Percentiles rank a stretch among this genome's conserved stretches.
Conservation (phyloP, 1,140 invertebrate species). For the Epicauta chinensis region DNA sequence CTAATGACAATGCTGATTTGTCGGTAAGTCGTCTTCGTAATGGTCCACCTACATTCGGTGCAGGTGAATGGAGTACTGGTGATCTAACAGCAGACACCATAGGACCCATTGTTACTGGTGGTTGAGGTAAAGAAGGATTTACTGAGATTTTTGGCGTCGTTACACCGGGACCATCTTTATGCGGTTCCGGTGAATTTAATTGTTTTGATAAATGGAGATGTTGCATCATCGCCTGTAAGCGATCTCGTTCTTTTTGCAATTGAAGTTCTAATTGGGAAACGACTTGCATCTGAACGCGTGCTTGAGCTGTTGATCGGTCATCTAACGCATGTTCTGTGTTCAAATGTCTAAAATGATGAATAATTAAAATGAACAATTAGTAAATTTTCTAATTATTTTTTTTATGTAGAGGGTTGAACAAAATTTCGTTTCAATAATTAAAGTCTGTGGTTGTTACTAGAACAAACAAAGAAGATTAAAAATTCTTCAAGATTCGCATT, state of each 20-base stretch:
- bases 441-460: too few species aligned
- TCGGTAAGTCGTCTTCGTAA: conserved; percentile 84
- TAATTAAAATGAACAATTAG: background rate
- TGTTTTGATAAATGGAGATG: conserved; percentile 87
- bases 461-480: too few species aligned
- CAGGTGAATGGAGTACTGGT: conserved; percentile 43
- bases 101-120: conserved; percentile 54
- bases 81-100: conserved; percentile 51
- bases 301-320: conserved; percentile 91
- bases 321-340: conserved; percentile 89
- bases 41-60: conserved; percentile 58
- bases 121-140: conserved; percentile 32
- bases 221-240: conserved; percentile 97
- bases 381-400: too few species aligned
- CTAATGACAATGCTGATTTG: conserved; percentile 84
- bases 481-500: too few species aligned
- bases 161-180: conserved; percentile 42
- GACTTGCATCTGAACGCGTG: conserved; percentile 95
- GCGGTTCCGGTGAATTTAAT: conserved; percentile 51
- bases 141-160: conserved; percentile 29
- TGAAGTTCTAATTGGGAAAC: conserved; percentile 93
- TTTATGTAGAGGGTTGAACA: too few species aligned
- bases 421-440: too few species aligned
- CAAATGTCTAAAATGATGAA: conserved; percentile 64
- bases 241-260: conserved; percentile 85